Percentiles rank a stretch among this genome's conserved stretches.
Conservation (phyloP, 2,113 vertebrate species). For the Bubo blakistoni region DNA sequence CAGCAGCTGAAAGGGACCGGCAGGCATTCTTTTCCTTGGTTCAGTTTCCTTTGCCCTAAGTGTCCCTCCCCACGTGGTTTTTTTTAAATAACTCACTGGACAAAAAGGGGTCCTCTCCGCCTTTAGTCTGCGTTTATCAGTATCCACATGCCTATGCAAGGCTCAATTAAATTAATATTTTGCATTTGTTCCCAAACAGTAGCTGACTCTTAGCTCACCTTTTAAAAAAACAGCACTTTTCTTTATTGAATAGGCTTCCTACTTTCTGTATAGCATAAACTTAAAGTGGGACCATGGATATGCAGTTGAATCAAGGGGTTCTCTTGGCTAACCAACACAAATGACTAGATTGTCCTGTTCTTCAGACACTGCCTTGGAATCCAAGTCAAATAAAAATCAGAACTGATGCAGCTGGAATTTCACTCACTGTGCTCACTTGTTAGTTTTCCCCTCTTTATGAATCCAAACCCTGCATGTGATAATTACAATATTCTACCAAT, state of each 20-base stretch:
- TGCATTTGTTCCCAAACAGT: not conserved
- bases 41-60: not conserved
- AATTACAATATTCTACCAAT: not conserved
- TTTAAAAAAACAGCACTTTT: not conserved
- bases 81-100: not conserved
- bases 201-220: not conserved
- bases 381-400: not conserved
- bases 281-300: not conserved
- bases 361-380: not conserved
- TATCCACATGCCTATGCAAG: not conserved
- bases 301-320: not conserved
- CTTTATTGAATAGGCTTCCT: not conserved
- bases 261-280: not conserved
- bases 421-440: not conserved
- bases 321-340: not conserved
- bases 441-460: not conserved
- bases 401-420: not conserved
- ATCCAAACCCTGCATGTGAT: not conserved
- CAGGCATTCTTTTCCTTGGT: not conserved
- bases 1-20: not conserved
- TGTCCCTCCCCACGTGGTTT: accelerated
- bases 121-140: not conserved
- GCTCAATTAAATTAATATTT: not conserved
- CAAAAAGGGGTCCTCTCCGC: not conserved
- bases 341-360: not conserved